Evolutionary conservation across 2,797 vertebrate species (phyloP), one percentile per base, ranked within the genome.

Genomic region (Sparus aurata): DNA sequence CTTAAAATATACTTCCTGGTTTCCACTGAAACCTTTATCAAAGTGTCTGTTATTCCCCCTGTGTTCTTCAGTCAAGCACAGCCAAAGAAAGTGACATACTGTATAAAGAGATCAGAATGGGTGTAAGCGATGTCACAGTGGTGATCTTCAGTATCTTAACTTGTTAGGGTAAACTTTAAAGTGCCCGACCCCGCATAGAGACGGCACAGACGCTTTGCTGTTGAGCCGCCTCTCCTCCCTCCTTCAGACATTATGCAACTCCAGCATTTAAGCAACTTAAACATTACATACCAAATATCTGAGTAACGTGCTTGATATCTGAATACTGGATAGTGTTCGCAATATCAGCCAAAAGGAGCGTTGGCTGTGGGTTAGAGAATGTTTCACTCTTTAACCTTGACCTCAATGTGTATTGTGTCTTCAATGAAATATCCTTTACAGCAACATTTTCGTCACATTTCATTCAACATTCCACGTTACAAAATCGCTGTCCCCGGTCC

Each of bases 391-490:
- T 11, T 38, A 55, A 60, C 12, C 25, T 58, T 54, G 8, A 66
- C 27, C 5, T 64, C 18, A 27, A 5, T 23, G 41, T 60, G 34
- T 47, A 18, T 65, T 49, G 38, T 38, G 38, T 38, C 53, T 53
- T 34, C 6, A 1, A 30, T 7, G 17, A 76, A 43, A 57, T 10
- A 16, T 23, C 78, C 13, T 12, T 73, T 15, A 30, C 4, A 4
- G 4, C 69, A 41, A 17, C 0, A 18, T 54, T 49, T 60, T 41
- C 27, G 59, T n/a, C 27, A 62, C n/a, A 30, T 64, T 75, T 75
- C 49, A 64, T 82, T 73, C 30, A 71, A 50, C 54, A 41, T 53
- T 69, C 25, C 2, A 43, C 18, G 45, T 79, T 62, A 78, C 30
- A 53, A 23, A 66, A 17, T 25, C 2, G 0, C 41, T 12, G 41